phyloP scores from a whole-genome alignment of 2,113 vertebrate species.

The Pygoscelis antarcticus region DNA sequence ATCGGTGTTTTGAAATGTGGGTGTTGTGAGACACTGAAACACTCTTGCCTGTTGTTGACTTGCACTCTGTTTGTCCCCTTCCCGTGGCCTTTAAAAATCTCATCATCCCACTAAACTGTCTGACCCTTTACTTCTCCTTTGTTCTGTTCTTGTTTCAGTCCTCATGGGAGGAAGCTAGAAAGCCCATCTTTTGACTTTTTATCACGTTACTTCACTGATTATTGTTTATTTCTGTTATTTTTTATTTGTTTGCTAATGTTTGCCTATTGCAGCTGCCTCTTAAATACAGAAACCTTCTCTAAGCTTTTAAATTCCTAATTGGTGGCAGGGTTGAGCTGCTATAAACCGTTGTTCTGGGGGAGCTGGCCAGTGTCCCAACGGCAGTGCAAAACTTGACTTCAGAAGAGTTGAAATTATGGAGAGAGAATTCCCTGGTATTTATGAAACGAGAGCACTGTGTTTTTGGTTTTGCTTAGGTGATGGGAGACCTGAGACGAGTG shows the following conservation, averaged over 20 bases:
- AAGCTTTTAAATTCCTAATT: not conserved
- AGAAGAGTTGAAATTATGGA: not conserved
- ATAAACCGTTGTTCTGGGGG: fast-evolving
- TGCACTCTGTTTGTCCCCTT: not conserved
- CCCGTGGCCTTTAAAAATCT: not conserved
- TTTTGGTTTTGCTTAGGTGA: not conserved
- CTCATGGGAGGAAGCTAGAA: not conserved
- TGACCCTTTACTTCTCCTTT: not conserved
- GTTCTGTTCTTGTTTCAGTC: not conserved
- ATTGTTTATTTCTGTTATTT: not conserved
- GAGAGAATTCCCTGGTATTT: not conserved
- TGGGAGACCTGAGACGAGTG: not conserved
- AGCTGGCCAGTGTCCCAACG: not conserved
- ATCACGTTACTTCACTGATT: not conserved
- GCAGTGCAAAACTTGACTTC: not conserved
- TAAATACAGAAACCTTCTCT: not conserved
- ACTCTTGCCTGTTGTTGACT: not conserved
- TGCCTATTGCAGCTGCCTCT: not conserved
- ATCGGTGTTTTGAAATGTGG: fast-evolving
- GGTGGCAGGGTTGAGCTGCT: not conserved
- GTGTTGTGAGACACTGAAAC: fast-evolving
- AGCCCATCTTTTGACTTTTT: not conserved
- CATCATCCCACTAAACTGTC: not conserved
- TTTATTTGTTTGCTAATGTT: not conserved
- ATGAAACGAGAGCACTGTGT: fast-evolving